Base-by-base conservation (phyloP, 2,888 invertebrate species). In the Drosophila paranaensis region DNA sequence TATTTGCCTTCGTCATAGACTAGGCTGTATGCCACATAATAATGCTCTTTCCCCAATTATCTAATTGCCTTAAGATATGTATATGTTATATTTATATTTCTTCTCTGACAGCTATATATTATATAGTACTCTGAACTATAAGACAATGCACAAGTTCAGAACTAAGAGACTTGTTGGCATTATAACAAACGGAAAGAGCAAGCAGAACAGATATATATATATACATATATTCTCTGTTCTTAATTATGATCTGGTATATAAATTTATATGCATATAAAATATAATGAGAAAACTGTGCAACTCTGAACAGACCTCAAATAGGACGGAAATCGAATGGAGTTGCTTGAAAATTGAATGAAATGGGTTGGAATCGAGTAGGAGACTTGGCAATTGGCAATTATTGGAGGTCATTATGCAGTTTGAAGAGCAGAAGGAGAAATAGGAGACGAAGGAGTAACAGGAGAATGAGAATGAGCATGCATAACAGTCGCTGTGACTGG, bases 331-430 rank as follows among this genome's bases (percentile, higher is more conserved):
- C 46, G 20, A 39, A 61, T n/a, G 10, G 39, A 48, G 40, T 40
- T 35, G 11, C 37, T 33, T 16, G 57, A 1, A 46, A 58, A 46
- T 58, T 37, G 45, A 57, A 57, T 37, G 37, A 57, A 57, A 46
- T 39, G 39, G 39, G 16, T 39, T 48, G 39, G 20, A 58, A 48
- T 45, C 45, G 43, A 43, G 39, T 43, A 33, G 48, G 37, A 30
- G 39, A 13, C 13, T 37, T 30, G 39, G 35, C 46, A 54, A 74
- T 72, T 60, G 61, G 16, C 68, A 66, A 60, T 74, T 60, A 45
- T 14, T 14, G 30, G 50, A 33, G 43, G 16, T 33, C 67, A 71
- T 76, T 65, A 51, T 20, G 62, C 55, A 35, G 35, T n/a, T 25
- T n/a, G 37, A 40, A 9, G 40, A 30, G 56, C 10, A 40, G 16